Conservation (phyloP, 37 sponge, comb jelly and placozoan genomes). For the Crambe crambe region DNA sequence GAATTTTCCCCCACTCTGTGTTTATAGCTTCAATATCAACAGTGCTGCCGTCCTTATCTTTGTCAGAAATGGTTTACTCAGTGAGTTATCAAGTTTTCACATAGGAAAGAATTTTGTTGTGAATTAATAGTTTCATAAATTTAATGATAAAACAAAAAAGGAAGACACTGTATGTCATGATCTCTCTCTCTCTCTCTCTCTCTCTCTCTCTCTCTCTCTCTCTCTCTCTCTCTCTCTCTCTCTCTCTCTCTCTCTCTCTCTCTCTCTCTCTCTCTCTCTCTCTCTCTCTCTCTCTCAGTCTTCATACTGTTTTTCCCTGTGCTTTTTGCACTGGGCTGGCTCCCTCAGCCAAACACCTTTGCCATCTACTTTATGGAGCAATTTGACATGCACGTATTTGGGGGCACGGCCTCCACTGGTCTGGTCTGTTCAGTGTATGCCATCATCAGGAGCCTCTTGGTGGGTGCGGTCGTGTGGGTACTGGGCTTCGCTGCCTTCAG, state of each 20-base stretch:
- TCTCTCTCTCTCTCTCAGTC: slow-evolving; percentile 31
- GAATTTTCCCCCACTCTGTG: slow-evolving; percentile 47
- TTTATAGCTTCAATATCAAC: slow-evolving; percentile 64
- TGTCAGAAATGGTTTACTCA: slow-evolving; percentile 63
- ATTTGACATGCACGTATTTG: slow-evolving; percentile 91
- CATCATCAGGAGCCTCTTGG: slow-evolving; percentile 34
- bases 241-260: neutral
- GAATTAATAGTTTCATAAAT: too few species aligned
- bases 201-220: neutral
- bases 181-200: neutral
- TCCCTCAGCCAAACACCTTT: slow-evolving; percentile 91
- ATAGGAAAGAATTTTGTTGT: slow-evolving; percentile 2
- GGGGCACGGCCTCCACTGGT: slow-evolving; percentile 86
- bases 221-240: neutral
- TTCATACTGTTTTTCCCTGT: slow-evolving; percentile 83
- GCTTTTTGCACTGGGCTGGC: slow-evolving; percentile 74
- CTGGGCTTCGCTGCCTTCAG: slow-evolving; percentile 59
- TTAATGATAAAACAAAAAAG: too few species aligned
- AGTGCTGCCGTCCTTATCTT: slow-evolving; percentile 26
- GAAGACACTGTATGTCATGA: too few species aligned
- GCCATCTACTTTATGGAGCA: slow-evolving; percentile 82
- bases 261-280: slow-evolving; percentile 7
- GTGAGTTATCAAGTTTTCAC: slow-evolving; percentile 71
- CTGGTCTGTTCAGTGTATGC: slow-evolving; percentile 54
- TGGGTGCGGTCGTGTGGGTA: slow-evolving; percentile 24